Evolutionary conservation across 2,797 vertebrate species (phyloP), one percentile per base, ranked within the genome.

Genomic region (Microcaecilia unicolor): DNA sequence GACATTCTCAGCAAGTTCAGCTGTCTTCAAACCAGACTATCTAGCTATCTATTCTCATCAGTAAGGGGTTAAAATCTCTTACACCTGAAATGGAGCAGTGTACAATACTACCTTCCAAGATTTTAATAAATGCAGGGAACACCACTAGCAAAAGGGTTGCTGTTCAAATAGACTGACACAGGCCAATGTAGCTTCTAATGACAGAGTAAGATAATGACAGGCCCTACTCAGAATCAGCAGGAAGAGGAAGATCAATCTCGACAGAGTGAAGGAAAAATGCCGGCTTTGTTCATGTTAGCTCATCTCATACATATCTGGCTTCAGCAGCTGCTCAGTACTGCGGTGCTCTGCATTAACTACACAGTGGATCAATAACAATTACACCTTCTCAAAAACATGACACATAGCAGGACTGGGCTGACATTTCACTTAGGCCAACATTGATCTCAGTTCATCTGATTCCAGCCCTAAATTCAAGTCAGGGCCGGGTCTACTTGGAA

Each of bases 181-280:
- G 90, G 88, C 90, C 88, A 91, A 90, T 95, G 93, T 86, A 94
- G 91, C 92, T 88, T 87, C 87, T 98, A 98, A 98, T 98, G 94
- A 98, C 92, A 98, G 94, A 94, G 92, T 89, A 91, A 89, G 91
- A 97, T 98, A 98, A 98, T 98, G 92, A 98, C 93, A 98, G 92
- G 86, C 86, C 90, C 89, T 86, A 90, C 90, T 91, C 87, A 87
- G 87, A 92, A 97, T 91, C 91, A 97, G 92, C 92, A 91, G 95
- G 93, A 95, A 98, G 90, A 97, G 91, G 91, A 95, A 97, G 95
- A 98, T 98, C 93, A 97, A 96, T 97, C 93, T 95, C 90, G 86
- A 91, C 88, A 89, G 88, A 88, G 88, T 83, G 81, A 89, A 85
- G 85, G 88, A 88, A 92, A 89, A 90, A 91, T 88, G 87, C 84